Base-by-base conservation (phyloP, 2,888 invertebrate species). In the Acrobasis repandana region DNA sequence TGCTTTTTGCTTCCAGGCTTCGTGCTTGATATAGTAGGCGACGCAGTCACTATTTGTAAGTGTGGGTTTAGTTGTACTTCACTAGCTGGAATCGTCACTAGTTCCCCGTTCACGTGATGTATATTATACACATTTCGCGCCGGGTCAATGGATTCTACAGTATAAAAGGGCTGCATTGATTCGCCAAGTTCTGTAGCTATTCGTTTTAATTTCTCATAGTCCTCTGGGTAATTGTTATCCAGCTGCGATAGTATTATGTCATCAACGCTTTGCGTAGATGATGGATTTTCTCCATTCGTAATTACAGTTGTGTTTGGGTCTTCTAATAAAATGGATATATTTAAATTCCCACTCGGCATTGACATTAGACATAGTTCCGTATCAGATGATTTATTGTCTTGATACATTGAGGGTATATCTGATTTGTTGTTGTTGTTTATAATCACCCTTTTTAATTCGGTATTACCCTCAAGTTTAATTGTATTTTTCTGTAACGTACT, bases 171-270 rank as follows among this genome's bases (percentile, higher is more conserved):
- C 81, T 95, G 94, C 74, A 96, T 95, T 0, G 95, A 95, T 77
- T 96, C 96, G 0, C 95, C 96, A 34, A 97, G 95, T 79, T 97
- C 97, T 72, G 95, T 95, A 38, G 96, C 96, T 86, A 97, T 96
- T 73, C 96, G 93, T 79, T 97, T 97, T 63, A 97, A 91, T 78
- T 97, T 97, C 78, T 97, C 97, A 75, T 96, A 97, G 77, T 97
- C 97, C 69, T 96, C 96, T 0, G 96, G 95, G 71, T 95, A 95
- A 38, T 93, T 93, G 38, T 94, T 92, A 67, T 95, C 95, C 63
- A 95, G 78, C 67, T 95, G 95, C 3, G 95, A 95, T 9, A 96
- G 81, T 57, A 96, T 77, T 56, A 96, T 92, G 67, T 96, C 96
- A 71, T 96, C 96, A 58, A 96, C 95, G 67, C 93, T 94, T 74